Evolutionary conservation across 2,888 invertebrate genomes (phyloP).

Genomic region (Nephrotoma appendiculata): DNA sequence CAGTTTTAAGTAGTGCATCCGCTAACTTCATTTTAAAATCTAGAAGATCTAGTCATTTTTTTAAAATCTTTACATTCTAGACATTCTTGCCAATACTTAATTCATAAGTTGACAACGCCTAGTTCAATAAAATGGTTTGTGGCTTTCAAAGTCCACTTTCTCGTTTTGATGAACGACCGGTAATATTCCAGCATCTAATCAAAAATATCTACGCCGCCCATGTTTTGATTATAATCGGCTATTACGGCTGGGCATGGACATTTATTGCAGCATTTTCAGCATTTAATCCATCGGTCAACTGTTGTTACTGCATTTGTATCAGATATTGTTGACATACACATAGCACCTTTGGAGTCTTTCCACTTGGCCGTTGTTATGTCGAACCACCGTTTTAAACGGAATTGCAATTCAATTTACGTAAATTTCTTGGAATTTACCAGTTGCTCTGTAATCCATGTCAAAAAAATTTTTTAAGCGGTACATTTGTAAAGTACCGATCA

Average conservation of each 20-base stretch:
- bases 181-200: background rate
- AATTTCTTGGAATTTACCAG: background rate
- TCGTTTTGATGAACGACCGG: background rate
- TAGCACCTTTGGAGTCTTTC: background rate
- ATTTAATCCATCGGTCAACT: too few relatives aligned
- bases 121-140: background rate
- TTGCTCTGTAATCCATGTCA: background rate
- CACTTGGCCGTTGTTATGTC: background rate
- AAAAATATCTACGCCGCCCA: constrained; percentile 4
- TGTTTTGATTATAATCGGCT: background rate
- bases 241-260: background rate
- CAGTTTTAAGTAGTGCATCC: too few relatives aligned
- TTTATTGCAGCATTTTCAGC: background rate
- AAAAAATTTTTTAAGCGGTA: constrained; percentile 9
- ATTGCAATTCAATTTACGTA: constrained; percentile 2
- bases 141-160: background rate
- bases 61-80: background rate
- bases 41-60: background rate
- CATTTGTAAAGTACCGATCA: constrained; percentile 10
- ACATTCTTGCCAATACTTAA: background rate
- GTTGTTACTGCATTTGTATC: too few relatives aligned
- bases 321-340: background rate
- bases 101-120: background rate
- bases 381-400: too few relatives aligned
- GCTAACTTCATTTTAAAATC: background rate